phyloP scores from a whole-genome alignment of 1,140 invertebrate genomes.

The Drosophila lini region DNA sequence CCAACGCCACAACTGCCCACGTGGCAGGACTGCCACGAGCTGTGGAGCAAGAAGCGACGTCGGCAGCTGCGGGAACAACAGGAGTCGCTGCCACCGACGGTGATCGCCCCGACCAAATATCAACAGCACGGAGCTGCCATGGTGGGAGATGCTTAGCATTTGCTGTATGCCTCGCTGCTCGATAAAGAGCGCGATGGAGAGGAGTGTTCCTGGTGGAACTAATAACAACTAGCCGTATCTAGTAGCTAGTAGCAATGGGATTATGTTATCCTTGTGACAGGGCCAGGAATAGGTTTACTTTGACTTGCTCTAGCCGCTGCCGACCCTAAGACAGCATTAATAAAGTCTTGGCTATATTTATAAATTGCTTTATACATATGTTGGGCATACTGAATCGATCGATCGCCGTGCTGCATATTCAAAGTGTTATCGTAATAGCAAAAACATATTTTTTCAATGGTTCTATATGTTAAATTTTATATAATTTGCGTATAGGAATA shows the following conservation, averaged over 20 bases:
- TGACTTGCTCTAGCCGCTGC: constrained; percentile 61
- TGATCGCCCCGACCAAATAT: constrained; percentile 72
- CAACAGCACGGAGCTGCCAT: constrained; percentile 86
- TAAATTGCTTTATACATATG: constrained; percentile 50
- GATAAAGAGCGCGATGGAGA: constrained; percentile 51
- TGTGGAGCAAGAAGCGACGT: constrained; percentile 98
- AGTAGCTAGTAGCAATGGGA: constrained; percentile 53
- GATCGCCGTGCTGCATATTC: constrained; percentile 66
- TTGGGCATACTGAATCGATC: constrained; percentile 57
- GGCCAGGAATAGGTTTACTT: constrained; percentile 52
- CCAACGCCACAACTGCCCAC: constrained; percentile 93
- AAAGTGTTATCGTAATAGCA: constrained; percentile 59
- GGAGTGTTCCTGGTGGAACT: constrained; percentile 73
- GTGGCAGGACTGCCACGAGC: constrained; percentile 99
- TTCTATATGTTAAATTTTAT: constrained; percentile 36
- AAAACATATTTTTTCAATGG: constrained; percentile 42
- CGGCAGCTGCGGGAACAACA: constrained; percentile 91
- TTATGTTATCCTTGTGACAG: constrained; percentile 37
- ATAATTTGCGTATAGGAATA: constrained; percentile 8
- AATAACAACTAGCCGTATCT: constrained; percentile 47
- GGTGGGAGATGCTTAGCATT: constrained; percentile 77
- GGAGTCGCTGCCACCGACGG: constrained; percentile 64
- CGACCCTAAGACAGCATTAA: constrained; percentile 57
- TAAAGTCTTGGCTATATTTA: constrained; percentile 61
- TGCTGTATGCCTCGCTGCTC: constrained; percentile 65